These are phyloP conservation scores for Acleris cristana DNA, from an alignment of 2,888 invertebrate species.

Conservation along the genomic window DNA sequence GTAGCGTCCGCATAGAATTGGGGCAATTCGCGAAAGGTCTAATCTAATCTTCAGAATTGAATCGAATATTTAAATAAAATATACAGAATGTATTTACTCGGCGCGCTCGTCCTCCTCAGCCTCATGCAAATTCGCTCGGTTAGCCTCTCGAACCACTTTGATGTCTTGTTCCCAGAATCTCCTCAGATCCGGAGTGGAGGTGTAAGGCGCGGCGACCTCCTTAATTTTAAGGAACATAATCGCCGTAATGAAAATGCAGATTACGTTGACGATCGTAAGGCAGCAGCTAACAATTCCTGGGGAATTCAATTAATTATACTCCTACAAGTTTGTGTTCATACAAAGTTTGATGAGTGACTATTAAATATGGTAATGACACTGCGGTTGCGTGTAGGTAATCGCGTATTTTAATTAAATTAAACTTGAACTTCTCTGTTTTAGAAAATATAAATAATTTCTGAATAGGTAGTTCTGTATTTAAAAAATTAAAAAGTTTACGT, in stretches of 20 bases:
- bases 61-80: constrained; percentile 25
- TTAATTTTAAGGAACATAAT: constrained; percentile 92
- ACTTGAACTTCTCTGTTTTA: no score
- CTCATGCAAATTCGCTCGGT: constrained; percentile 83
- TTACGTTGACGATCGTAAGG: constrained; percentile 91
- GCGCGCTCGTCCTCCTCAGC: constrained; percentile 81
- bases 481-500: no score
- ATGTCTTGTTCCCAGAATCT: constrained; percentile 93
- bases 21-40: constrained; percentile 5
- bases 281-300: constrained; percentile 89
- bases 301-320: constrained; percentile 22
- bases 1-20: not conserved
- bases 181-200: constrained; percentile 88
- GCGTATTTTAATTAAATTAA: no score
- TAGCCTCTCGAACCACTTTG: constrained; percentile 87
- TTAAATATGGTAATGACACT: no score
- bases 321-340: not conserved
- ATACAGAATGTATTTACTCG: constrained; percentile 59
- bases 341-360: no score
- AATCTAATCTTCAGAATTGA: constrained; percentile 13
- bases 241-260: constrained; percentile 92
- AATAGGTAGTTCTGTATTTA: no score
- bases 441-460: no score
- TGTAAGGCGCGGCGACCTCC: constrained; percentile 92
- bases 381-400: no score